These are phyloP conservation scores for Megathymus violae DNA, from an alignment of 1,140 invertebrate genomes.

Conservation along the genomic window DNA sequence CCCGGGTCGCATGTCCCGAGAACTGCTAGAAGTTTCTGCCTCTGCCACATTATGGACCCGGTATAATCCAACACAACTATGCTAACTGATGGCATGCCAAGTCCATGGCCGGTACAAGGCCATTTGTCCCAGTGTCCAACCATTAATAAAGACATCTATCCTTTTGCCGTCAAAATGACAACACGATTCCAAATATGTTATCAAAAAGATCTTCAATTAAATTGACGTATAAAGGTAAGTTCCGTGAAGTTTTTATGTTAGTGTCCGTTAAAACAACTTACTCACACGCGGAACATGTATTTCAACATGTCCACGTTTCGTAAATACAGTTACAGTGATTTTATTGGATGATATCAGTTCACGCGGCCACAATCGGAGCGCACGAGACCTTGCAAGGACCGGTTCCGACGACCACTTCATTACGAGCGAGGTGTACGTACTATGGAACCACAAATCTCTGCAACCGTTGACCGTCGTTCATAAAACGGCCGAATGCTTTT, in stretches of 20 bases:
- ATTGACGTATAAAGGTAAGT: background rate
- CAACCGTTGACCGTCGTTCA: constrained; percentile 38
- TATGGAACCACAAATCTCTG: constrained; percentile 46
- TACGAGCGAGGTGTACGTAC: constrained; percentile 50
- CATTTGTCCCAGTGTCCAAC: no score
- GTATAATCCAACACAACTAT: no score
- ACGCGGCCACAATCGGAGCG: constrained; percentile 42
- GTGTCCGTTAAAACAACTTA: constrained; percentile 1
- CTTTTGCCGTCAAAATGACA: background rate
- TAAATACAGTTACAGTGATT: constrained; percentile 33
- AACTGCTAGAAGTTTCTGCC: no score
- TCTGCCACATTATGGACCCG: no score
- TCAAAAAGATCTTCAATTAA: background rate
- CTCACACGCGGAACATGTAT: constrained; percentile 16
- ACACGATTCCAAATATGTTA: background rate
- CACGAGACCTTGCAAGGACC: constrained; percentile 56
- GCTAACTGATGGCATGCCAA: no score
- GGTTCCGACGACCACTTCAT: constrained; percentile 65
- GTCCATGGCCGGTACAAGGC: no score
- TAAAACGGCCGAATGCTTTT: constrained; percentile 43
- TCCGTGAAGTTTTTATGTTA: background rate
- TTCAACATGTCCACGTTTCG: constrained; percentile 23
- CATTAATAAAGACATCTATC: no score
- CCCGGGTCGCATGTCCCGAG: no score
- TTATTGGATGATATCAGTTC: constrained; percentile 45